Evolutionary conservation across 1,140 invertebrate species (phyloP).

Genomic region (Macrotrachela quadricornifera): DNA sequence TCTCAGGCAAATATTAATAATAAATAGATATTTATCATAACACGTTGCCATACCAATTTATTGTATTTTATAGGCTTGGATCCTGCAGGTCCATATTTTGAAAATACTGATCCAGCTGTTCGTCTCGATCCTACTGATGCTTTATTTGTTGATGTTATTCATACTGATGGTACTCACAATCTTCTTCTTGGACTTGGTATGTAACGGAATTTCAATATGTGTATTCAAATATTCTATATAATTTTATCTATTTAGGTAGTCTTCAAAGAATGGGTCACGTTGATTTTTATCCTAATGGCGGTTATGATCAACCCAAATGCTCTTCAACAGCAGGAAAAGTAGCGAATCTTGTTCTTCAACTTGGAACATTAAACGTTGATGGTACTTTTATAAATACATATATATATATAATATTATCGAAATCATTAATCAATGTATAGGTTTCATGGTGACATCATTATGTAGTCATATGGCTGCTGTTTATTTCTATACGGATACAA

Average conservation of each 20-base stretch:
- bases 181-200: too few species aligned
- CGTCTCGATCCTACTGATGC: constrained; percentile 63
- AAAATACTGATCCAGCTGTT: constrained; percentile 52
- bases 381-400: neutral
- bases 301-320: constrained; percentile 34
- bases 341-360: neutral
- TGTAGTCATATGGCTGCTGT: too few species aligned
- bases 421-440: too few species aligned
- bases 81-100: constrained; percentile 74
- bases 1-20: too few species aligned
- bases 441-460: too few species aligned
- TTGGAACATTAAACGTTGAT: neutral
- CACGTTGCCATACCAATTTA: too few species aligned
- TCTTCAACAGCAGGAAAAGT: neutral
- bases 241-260: too few species aligned
- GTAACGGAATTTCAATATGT: too few species aligned
- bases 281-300: constrained; percentile 10
- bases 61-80: too few species aligned
- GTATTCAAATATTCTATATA: too few species aligned
- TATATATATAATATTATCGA: constrained; percentile 2
- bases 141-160: constrained; percentile 75
- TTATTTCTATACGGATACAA: too few species aligned
- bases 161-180: constrained; percentile 72
- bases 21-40: too few species aligned
- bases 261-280: constrained; percentile 37